These are phyloP conservation scores for Cydia fagiglandana DNA, from an alignment of 1,140 invertebrate species.

Conservation along the genomic window DNA sequence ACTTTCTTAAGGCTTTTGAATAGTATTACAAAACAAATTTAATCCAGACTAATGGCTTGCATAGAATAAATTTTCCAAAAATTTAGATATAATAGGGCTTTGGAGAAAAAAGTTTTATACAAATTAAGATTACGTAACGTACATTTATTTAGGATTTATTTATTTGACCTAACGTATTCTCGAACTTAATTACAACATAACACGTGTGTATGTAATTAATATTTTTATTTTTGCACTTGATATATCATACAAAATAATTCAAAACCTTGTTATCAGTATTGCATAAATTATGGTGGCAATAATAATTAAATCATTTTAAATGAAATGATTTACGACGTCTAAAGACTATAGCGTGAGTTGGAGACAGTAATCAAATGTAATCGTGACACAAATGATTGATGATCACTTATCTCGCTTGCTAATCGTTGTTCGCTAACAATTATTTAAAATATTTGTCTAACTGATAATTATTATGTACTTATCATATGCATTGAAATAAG, in stretches of 20 bases:
- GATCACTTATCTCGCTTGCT: constrained; percentile 3
- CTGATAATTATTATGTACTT: too few relatives aligned
- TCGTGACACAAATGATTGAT: constrained; percentile 23
- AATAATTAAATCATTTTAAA: not conserved
- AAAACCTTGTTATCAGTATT: not conserved
- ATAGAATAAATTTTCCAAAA: too few relatives aligned
- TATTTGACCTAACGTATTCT: too few relatives aligned
- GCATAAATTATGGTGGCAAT: not conserved
- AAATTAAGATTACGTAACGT: too few relatives aligned
- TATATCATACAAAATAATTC: not conserved
- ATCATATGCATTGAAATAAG: too few relatives aligned
- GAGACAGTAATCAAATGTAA: constrained; percentile 24
- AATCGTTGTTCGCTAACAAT: constrained; percentile 16
- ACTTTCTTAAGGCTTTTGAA: too few relatives aligned
- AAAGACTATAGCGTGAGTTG: not conserved
- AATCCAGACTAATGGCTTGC: too few relatives aligned
- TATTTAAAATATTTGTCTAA: not conserved
- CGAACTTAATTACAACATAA: not conserved
- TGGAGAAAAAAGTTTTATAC: too few relatives aligned
- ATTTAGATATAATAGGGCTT: too few relatives aligned
- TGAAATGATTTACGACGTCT: not conserved
- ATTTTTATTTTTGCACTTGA: not conserved
- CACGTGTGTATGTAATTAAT: not conserved
- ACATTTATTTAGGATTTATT: too few relatives aligned
- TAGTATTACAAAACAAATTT: too few relatives aligned